Evolutionary conservation across 2,888 invertebrate genomes (phyloP).

Genomic region (Asteroscopus sphinx): DNA sequence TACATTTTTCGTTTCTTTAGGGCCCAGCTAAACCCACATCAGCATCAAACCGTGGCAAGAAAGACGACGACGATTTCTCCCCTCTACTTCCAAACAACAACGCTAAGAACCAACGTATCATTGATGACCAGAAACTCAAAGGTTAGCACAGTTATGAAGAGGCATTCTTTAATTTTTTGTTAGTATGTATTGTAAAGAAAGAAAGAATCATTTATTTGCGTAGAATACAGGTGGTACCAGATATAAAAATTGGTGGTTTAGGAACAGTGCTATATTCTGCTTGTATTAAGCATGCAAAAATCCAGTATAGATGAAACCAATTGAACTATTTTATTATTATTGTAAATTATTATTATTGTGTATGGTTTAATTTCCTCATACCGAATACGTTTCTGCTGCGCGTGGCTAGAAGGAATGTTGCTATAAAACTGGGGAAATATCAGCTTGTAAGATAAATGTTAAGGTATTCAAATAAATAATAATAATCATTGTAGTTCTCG

Average conservation of each 20-base stretch:
- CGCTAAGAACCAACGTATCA: constrained; percentile 96
- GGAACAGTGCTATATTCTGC: no score
- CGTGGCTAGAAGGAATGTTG: constrained; percentile 9
- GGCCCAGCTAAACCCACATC: constrained; percentile 78
- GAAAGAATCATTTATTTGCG: no score
- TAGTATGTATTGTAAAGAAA: no score
- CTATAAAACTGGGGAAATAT: background rate
- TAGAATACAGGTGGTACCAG: no score
- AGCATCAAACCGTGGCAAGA: constrained; percentile 90
- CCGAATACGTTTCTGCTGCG: constrained; percentile 36
- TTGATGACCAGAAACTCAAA: constrained; percentile 98
- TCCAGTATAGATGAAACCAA: no score
- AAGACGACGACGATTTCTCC: constrained; percentile 95
- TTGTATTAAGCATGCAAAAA: no score
- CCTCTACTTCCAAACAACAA: constrained; percentile 95
- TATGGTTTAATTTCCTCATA: constrained; percentile 41
- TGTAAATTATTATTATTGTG: background rate
- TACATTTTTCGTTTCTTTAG: constrained; percentile 59
- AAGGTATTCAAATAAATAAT: constrained; percentile 20
- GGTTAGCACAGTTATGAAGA: constrained; percentile 64
- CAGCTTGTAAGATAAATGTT: constrained; percentile 9
- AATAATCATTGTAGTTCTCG: background rate
- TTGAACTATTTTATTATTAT: no score
- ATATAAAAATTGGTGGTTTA: no score
- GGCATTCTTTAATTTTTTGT: no score